A percentile compares a stretch with the other conserved stretches of the same genome.
These are phyloP conservation scores for Emydura subglobosa DNA, from an alignment of 2,113 vertebrate genomes.

Conservation along the genomic window DNA sequence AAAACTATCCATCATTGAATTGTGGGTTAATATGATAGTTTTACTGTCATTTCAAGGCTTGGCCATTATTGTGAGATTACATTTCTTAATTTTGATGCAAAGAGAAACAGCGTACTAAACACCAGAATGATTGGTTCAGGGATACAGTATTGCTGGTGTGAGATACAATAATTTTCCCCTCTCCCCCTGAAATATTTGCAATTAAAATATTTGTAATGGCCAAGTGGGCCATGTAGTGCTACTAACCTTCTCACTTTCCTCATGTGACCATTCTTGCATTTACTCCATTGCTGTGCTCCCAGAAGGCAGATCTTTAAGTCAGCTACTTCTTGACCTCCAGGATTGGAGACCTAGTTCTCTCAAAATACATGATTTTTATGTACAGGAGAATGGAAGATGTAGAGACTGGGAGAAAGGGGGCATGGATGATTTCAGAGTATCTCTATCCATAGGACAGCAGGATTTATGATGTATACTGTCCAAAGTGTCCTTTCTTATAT, in stretches of 20 bases:
- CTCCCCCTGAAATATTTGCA: too few relatives aligned
- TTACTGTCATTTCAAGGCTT: not conserved
- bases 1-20: not conserved
- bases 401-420: not conserved
- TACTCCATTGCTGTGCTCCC: not conserved
- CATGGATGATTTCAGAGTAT: not conserved
- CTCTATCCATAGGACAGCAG: not conserved
- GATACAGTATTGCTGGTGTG: too few relatives aligned
- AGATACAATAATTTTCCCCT: too few relatives aligned
- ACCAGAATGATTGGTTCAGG: too few relatives aligned
- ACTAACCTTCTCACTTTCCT: not conserved
- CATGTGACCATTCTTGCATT: rapidly evolving
- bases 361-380: not conserved
- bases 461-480: not conserved
- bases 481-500: rapidly evolving
- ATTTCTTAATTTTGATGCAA: too few relatives aligned
- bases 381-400: not conserved
- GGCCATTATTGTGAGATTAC: too few relatives aligned
- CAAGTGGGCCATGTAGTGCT: not conserved
- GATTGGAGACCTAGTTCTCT: not conserved
- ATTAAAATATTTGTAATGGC: not conserved
- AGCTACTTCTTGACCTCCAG: not conserved
- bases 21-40: not conserved
- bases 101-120: too few relatives aligned
- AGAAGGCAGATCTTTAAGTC: not conserved